phyloP scores from a whole-genome alignment of 2,113 vertebrate genomes.

The Cryptomyrus ogoouensis region DNA sequence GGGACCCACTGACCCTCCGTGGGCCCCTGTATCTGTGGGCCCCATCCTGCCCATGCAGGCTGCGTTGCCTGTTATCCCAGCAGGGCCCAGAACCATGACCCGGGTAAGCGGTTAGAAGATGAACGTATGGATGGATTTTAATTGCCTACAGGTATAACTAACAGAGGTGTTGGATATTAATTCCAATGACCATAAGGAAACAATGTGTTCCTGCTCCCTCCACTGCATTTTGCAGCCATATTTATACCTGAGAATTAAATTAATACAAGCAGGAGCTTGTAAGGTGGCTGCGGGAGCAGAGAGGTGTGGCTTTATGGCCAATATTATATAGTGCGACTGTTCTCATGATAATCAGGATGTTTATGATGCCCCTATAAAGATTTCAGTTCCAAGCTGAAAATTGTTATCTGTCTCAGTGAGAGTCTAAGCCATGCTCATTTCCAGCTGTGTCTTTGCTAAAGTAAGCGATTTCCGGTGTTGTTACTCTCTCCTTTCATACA shows the following conservation, averaged over 20 bases:
- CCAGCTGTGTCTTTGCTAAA: constrained; percentile 21
- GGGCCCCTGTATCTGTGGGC: background rate
- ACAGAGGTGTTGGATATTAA: background rate
- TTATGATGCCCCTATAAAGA: background rate
- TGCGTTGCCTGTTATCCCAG: background rate
- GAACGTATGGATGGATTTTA: background rate
- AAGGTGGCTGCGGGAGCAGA: background rate
- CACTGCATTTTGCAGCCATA: background rate
- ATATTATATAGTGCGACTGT: background rate
- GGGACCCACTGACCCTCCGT: background rate
- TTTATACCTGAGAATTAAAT: background rate
- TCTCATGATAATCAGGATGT: background rate
- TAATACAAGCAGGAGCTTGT: background rate
- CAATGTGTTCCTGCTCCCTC: background rate
- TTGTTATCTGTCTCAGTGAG: background rate
- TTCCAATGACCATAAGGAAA: background rate
- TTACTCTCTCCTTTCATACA: constrained; percentile 4
- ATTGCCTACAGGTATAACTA: background rate
- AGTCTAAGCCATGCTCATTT: background rate
- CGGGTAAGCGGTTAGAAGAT: background rate
- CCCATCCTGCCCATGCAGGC: background rate
- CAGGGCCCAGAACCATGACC: background rate
- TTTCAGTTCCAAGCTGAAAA: constrained; percentile 1
- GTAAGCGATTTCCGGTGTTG: constrained; percentile 6
- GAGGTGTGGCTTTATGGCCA: background rate